phyloP scores from a whole-genome alignment of 1,140 invertebrate species.

The Temnothorax curvispinosus region DNA sequence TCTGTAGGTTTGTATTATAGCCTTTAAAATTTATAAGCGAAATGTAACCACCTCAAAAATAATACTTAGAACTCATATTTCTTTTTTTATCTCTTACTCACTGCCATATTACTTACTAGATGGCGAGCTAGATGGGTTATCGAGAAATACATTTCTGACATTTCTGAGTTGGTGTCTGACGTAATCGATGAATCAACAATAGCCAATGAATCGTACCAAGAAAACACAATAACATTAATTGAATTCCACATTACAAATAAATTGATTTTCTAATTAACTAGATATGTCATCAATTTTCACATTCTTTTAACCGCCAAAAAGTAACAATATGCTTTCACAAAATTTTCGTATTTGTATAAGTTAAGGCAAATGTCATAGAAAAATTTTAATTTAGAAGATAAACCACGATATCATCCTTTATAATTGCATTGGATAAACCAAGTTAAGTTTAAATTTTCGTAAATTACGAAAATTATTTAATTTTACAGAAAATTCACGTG shows the following conservation, averaged over 20 bases:
- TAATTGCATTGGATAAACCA: neutral
- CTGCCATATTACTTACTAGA: neutral
- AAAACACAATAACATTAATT: slow-evolving; percentile 21
- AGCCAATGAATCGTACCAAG: slow-evolving; percentile 23
- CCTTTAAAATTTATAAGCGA: neutral
- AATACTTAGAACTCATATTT: neutral
- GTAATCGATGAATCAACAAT: slow-evolving; percentile 50
- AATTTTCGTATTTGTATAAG: neutral
- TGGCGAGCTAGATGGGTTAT: neutral
- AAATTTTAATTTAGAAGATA: neutral
- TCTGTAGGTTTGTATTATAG: neutral
- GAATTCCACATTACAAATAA: neutral
- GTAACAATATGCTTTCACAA: neutral
- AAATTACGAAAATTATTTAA: neutral
- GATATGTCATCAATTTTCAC: neutral
- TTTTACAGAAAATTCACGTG: neutral
- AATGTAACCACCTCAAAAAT: neutral
- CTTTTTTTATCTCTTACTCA: neutral
- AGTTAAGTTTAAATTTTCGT: neutral
- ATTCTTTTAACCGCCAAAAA: neutral
- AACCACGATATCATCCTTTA: neutral
- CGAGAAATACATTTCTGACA: slow-evolving; percentile 21
- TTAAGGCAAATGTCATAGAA: neutral
- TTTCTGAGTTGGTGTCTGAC: slow-evolving; percentile 26
- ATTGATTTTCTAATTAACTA: neutral